A percentile compares a stretch with the other conserved stretches of the same genome.
phyloP scores from a whole-genome alignment of 2,113 vertebrate species.

The Verasper variegatus region DNA sequence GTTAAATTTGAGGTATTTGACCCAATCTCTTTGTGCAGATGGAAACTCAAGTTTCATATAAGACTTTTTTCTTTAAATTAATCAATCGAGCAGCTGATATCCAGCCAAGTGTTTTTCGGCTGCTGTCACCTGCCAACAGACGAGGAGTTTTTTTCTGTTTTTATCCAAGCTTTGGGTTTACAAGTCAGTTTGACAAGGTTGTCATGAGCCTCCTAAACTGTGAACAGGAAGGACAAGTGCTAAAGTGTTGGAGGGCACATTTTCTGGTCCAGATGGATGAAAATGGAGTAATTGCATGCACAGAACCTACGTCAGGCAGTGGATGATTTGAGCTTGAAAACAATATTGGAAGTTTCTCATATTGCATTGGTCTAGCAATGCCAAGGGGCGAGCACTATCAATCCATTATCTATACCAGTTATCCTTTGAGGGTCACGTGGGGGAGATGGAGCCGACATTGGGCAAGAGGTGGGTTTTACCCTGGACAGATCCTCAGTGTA shows the following conservation, averaged over 20 bases:
- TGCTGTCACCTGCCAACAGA: slow-evolving; percentile 37
- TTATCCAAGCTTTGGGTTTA: slow-evolving; percentile 49
- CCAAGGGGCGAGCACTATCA: too few relatives aligned
- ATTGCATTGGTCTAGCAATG: background rate
- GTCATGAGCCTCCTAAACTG: slow-evolving; percentile 55
- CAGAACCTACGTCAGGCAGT: background rate
- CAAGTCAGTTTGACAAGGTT: slow-evolving; percentile 54
- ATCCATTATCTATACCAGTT: too few relatives aligned
- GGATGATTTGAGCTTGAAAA: background rate
- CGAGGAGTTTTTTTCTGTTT: slow-evolving; percentile 44
- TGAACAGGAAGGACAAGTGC: slow-evolving; percentile 61
- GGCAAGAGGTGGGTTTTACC: too few relatives aligned
- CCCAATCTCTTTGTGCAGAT: background rate
- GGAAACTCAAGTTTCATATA: background rate
- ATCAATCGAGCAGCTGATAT: background rate
- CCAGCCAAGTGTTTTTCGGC: slow-evolving; percentile 2
- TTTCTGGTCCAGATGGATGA: slow-evolving; percentile 41
- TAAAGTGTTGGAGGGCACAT: slow-evolving; percentile 36
- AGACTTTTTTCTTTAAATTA: too few relatives aligned
- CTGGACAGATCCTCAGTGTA: too few relatives aligned
- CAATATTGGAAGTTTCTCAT: background rate
- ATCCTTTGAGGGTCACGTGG: too few relatives aligned
- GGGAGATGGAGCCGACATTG: too few relatives aligned
- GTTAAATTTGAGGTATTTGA: slow-evolving; percentile 18
- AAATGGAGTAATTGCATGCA: slow-evolving; percentile 33